phyloP scores from a whole-genome alignment of 2,797 vertebrate genomes.

The Tachyglossus aculeatus region DNA sequence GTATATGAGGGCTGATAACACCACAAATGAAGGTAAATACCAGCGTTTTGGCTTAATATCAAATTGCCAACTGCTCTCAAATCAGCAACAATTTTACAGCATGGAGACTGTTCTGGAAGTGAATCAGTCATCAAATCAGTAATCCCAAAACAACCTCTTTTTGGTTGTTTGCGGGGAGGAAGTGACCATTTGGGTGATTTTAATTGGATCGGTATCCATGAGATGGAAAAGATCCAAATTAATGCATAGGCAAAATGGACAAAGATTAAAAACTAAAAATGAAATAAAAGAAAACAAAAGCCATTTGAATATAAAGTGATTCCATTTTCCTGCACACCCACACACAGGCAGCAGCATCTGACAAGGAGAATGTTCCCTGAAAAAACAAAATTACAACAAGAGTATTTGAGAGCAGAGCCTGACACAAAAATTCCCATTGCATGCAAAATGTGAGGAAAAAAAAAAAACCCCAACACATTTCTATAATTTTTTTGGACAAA shows the following conservation, averaged over 20 bases:
- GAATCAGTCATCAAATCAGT: background rate
- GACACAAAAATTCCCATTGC: constrained; percentile 52
- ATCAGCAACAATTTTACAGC: background rate
- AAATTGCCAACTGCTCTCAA: background rate
- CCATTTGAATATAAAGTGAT: constrained; percentile 67
- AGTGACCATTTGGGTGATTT: too few relatives aligned
- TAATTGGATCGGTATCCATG: too few relatives aligned
- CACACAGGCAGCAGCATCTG: constrained; percentile 71
- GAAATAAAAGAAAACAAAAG: constrained; percentile 60
- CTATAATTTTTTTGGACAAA: background rate
- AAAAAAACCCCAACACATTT: too few relatives aligned
- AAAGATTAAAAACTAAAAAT: constrained; percentile 49
- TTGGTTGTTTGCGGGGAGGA: background rate
- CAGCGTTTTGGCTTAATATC: too few relatives aligned
- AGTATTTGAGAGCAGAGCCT: constrained; percentile 46
- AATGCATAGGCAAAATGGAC: constrained; percentile 6
- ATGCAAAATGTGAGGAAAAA: constrained; percentile 49
- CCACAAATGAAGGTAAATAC: too few relatives aligned
- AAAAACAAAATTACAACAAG: constrained; percentile 66
- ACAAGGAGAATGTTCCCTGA: constrained; percentile 68
- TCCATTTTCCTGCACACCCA: constrained; percentile 74
- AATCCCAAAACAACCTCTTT: background rate
- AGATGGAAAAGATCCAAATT: constrained; percentile 18
- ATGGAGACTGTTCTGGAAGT: background rate
- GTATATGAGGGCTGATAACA: too few relatives aligned